These are phyloP conservation scores for Hyaena hyaena DNA, from an alignment of 2,113 vertebrate species.

Conservation along the genomic window DNA sequence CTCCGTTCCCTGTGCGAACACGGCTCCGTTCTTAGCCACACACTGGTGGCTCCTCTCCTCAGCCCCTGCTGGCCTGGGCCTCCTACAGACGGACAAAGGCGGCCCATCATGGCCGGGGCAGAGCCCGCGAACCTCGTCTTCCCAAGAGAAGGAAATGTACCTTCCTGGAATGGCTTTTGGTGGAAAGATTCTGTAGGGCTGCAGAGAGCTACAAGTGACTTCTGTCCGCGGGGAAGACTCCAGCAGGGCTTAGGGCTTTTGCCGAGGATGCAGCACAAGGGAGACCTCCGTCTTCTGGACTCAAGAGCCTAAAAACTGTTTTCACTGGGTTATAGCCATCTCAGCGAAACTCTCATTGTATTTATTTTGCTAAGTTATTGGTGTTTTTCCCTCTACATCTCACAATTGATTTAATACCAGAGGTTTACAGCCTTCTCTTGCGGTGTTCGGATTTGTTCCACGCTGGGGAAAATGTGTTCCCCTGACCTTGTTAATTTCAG, in stretches of 20 bases:
- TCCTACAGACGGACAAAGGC: neutral
- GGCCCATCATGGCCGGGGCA: neutral
- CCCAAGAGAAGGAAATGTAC: neutral
- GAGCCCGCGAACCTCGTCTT: neutral
- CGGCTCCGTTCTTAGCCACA: neutral
- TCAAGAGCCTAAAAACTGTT: constrained; percentile 1
- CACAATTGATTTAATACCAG: neutral
- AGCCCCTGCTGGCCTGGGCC: neutral
- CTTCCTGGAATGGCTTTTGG: neutral
- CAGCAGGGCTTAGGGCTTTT: neutral
- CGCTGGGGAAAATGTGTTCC: neutral
- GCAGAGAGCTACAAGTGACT: neutral
- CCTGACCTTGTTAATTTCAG: neutral
- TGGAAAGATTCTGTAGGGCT: neutral
- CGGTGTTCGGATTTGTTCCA: neutral
- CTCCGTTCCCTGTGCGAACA: constrained; percentile 42
- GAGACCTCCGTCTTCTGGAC: neutral
- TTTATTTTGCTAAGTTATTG: constrained; percentile 86
- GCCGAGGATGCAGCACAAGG: neutral
- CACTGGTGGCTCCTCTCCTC: constrained; percentile 32
- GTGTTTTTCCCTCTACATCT: constrained; percentile 73
- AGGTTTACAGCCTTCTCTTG: neutral
- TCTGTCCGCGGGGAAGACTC: constrained; percentile 36
- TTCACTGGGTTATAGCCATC: neutral
- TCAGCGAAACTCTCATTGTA: constrained; percentile 63